Conservation (phyloP, 2,888 invertebrate genomes). For the Ophioninae sp. region DNA sequence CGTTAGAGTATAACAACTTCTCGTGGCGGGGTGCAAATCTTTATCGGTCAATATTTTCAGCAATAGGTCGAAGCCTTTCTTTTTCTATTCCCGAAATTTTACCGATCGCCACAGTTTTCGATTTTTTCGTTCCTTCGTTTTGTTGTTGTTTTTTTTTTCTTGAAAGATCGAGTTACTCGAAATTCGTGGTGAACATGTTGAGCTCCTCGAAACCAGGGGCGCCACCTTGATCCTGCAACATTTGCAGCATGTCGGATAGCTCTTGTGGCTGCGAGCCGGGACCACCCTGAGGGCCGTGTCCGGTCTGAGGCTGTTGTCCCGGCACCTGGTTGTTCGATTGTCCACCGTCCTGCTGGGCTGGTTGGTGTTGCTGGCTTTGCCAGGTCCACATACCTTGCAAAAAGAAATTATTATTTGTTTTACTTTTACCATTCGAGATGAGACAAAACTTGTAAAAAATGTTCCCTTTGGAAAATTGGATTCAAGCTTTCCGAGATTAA, state of each 20-base stretch:
- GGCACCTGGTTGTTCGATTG: conserved; percentile 76
- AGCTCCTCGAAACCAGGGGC: conserved; percentile 93
- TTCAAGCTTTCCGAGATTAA: not conserved
- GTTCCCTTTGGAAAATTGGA: too few species aligned
- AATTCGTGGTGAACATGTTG: conserved; percentile 94
- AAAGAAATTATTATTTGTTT: conserved; percentile 3
- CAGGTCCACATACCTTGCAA: conserved; percentile 89
- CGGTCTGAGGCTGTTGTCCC: conserved; percentile 76
- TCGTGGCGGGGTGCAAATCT: conserved; percentile 3
- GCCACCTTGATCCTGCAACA: conserved; percentile 91
- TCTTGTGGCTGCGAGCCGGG: conserved; percentile 89
- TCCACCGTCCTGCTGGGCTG: conserved; percentile 76
- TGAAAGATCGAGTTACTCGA: conserved; percentile 82
- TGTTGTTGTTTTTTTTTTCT: conserved; percentile 26
- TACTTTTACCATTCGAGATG: not conserved
- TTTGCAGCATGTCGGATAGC: conserved; percentile 95
- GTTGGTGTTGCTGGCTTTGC: conserved; percentile 82
- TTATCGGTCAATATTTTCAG: not conserved
- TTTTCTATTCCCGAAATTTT: not conserved
- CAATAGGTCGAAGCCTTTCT: not conserved
- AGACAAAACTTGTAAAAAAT: not conserved
- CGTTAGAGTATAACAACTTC: conserved; percentile 5
- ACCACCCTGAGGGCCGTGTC: conserved; percentile 80
- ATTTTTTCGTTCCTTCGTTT: too few species aligned
- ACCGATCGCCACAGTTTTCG: not conserved